Conservation (phyloP, 2,113 vertebrate genomes). For the Austrofundulus limnaeus region DNA sequence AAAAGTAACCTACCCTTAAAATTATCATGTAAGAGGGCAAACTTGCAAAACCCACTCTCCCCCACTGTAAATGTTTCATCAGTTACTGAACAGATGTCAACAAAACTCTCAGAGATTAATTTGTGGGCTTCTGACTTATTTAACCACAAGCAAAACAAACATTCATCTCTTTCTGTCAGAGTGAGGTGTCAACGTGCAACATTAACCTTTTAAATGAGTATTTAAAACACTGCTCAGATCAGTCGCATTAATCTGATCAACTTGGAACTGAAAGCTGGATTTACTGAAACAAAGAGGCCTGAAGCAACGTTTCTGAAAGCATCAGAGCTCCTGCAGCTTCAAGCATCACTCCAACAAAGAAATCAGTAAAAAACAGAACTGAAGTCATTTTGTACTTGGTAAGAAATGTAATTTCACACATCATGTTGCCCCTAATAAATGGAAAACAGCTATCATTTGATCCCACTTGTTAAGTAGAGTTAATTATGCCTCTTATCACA, state of each 20-base stretch:
- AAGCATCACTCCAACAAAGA: neutral
- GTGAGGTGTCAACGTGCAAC: too few species aligned
- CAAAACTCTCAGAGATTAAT: too few species aligned
- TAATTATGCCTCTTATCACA: conserved; percentile 10
- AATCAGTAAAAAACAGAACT: neutral
- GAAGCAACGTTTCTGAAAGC: neutral
- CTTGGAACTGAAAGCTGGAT: neutral
- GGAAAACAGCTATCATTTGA: neutral
- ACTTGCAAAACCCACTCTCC: too few species aligned
- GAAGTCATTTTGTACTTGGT: neutral
- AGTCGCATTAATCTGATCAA: neutral
- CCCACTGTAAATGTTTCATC: too few species aligned
- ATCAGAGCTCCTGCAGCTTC: neutral
- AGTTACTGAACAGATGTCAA: too few species aligned
- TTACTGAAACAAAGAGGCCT: neutral
- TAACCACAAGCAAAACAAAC: too few species aligned
- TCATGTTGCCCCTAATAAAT: neutral
- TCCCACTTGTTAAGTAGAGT: neutral
- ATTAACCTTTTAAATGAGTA: too few species aligned
- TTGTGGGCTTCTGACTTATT: too few species aligned
- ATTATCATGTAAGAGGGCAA: too few species aligned
- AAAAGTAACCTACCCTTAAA: too few species aligned
- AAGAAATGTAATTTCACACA: neutral
- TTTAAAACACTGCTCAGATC: neutral
- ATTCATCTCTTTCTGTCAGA: too few species aligned